Conservation (phyloP, 2,888 invertebrate species). For the Andrena dorsata region DNA sequence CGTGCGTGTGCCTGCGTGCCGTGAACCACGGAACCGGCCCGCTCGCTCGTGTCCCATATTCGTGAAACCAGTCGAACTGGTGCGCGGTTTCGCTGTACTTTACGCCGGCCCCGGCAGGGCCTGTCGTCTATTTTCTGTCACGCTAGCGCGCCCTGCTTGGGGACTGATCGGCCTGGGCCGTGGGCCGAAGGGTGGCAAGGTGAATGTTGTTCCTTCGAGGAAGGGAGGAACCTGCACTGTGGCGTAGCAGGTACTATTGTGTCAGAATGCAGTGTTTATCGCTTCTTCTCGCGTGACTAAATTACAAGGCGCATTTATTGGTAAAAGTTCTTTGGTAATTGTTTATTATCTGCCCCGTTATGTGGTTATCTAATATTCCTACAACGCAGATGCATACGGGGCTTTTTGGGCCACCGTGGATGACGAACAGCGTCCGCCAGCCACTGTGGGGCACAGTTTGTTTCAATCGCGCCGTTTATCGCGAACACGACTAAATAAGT, state of each 20-base stretch:
- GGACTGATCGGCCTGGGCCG: background rate
- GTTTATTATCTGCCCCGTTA: background rate
- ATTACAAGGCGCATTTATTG: too few species aligned
- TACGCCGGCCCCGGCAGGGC: background rate
- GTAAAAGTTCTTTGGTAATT: too few species aligned
- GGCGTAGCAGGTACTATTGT: too few species aligned
- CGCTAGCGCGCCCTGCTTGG: background rate
- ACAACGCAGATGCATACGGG: too few species aligned
- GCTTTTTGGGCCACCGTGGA: background rate
- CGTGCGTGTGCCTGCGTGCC: constrained; percentile 25
- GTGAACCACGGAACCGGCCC: constrained; percentile 40
- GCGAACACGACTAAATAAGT: constrained; percentile 26
- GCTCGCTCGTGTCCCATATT: constrained; percentile 58
- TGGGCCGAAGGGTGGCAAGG: background rate
- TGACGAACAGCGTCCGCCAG: background rate
- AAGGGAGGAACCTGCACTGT: background rate
- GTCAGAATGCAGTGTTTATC: background rate
- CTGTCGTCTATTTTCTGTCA: constrained; percentile 12
- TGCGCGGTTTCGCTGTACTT: constrained; percentile 25
- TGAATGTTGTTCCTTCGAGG: background rate
- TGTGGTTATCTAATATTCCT: too few species aligned
- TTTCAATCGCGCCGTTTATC: constrained; percentile 14
- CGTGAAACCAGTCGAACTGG: constrained; percentile 63
- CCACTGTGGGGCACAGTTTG: background rate
- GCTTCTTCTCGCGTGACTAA: background rate